Evolutionary conservation across 2,113 vertebrate genomes (phyloP).

Genomic region (Chelonoidis abingdonii): DNA sequence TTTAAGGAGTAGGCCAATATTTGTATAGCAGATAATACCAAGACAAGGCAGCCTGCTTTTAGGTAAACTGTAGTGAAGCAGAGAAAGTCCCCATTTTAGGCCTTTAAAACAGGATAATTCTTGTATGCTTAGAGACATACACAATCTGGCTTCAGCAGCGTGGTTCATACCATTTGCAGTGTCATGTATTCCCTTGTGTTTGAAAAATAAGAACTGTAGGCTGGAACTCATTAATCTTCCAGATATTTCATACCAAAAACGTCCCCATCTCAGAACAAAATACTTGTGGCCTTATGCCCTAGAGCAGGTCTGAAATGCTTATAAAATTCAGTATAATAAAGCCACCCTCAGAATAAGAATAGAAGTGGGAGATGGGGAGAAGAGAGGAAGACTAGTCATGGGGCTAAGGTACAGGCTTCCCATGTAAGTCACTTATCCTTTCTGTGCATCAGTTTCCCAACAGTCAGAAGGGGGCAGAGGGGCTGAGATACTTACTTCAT

Average conservation of each 20-base stretch:
- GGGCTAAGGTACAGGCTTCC: background rate
- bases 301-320: slow-evolving; percentile 32
- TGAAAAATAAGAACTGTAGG: slow-evolving; percentile 48
- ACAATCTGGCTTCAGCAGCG: background rate
- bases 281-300: background rate
- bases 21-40: slow-evolving; percentile 56
- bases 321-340: slow-evolving; percentile 52
- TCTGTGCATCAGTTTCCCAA: background rate
- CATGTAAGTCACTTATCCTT: slow-evolving; percentile 24
- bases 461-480: background rate
- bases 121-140: background rate
- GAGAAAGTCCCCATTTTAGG: slow-evolving; percentile 40
- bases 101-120: slow-evolving; percentile 13
- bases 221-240: slow-evolving; percentile 66
- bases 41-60: slow-evolving; percentile 31
- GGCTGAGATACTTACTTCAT: background rate
- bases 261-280: slow-evolving; percentile 51
- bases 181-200: slow-evolving; percentile 4
- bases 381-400: slow-evolving; percentile 17
- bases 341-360: slow-evolving; percentile 11
- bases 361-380: slow-evolving; percentile 37
- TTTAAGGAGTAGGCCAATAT: slow-evolving; percentile 51
- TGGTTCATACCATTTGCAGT: slow-evolving; percentile 56
- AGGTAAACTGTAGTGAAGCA: background rate
- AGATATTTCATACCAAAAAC: slow-evolving; percentile 56